Evolutionary conservation across 2,888 invertebrate genomes (phyloP).

Genomic region (Rhyacophila evoluta): DNA sequence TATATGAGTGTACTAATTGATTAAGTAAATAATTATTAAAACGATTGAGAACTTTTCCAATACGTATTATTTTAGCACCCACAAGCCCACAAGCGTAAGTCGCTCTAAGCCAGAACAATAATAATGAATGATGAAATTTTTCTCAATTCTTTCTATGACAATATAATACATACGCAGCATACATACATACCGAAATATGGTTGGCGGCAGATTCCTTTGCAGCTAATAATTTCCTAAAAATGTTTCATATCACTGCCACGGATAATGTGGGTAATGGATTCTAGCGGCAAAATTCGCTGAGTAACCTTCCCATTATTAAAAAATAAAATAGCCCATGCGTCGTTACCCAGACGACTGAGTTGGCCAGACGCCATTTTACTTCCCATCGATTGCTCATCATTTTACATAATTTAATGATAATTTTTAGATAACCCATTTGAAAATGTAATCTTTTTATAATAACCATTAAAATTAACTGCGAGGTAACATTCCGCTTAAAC

Average conservation of each 20-base stretch:
- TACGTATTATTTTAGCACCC: too few species aligned
- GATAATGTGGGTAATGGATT: conserved; percentile 3
- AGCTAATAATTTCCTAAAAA: not conserved
- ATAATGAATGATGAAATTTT: too few species aligned
- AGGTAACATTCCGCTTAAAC: too few species aligned
- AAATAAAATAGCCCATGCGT: conserved; percentile 12
- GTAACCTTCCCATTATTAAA: conserved; percentile 10
- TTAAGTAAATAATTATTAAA: too few species aligned
- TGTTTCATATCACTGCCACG: not conserved
- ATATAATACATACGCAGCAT: too few species aligned
- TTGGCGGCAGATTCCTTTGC: too few species aligned
- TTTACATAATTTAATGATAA: conserved; percentile 8
- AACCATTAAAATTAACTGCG: not conserved
- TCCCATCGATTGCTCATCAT: not conserved
- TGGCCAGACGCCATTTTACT: conserved; percentile 7
- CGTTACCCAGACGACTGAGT: not conserved
- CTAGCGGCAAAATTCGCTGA: not conserved
- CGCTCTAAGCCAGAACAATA: too few species aligned
- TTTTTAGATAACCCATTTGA: not conserved
- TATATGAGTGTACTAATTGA: too few species aligned
- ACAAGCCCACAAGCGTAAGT: too few species aligned
- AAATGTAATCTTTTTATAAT: not conserved
- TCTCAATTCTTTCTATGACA: too few species aligned
- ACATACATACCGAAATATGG: too few species aligned
- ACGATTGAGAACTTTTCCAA: too few species aligned